These are phyloP conservation scores for Popillia japonica DNA, from an alignment of 1,140 invertebrate species.

Conservation along the genomic window DNA sequence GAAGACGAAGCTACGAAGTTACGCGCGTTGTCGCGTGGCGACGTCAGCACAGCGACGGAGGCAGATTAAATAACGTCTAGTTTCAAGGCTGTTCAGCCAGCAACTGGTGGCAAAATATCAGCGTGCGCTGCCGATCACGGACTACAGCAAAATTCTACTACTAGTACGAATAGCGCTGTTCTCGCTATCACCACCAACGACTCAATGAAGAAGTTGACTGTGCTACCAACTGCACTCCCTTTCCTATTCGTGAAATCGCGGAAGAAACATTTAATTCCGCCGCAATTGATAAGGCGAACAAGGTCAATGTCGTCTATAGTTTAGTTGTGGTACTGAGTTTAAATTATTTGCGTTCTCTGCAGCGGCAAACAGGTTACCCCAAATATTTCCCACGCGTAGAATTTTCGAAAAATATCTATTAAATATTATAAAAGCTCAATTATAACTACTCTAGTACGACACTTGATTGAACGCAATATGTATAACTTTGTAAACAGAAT, in stretches of 20 bases:
- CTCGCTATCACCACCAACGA: not conserved
- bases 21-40: not conserved
- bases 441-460: too few species aligned
- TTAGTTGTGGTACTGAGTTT: not conserved
- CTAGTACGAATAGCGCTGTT: not conserved
- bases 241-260: not conserved
- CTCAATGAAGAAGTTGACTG: not conserved
- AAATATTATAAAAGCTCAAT: too few species aligned
- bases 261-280: not conserved
- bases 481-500: too few species aligned
- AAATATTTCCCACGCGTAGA: too few species aligned
- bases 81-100: not conserved
- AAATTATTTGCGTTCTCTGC: too few species aligned
- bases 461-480: too few species aligned
- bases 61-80: not conserved
- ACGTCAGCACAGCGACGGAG: not conserved
- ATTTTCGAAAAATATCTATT: too few species aligned
- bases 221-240: not conserved
- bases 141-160: not conserved
- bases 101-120: not conserved
- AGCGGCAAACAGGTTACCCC: too few species aligned
- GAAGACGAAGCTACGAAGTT: not conserved
- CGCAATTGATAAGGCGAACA: not conserved
- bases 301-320: not conserved
- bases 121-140: constrained; percentile 5